Base-by-base conservation (phyloP, 2,797 vertebrate species). In the Lutra lutra region DNA sequence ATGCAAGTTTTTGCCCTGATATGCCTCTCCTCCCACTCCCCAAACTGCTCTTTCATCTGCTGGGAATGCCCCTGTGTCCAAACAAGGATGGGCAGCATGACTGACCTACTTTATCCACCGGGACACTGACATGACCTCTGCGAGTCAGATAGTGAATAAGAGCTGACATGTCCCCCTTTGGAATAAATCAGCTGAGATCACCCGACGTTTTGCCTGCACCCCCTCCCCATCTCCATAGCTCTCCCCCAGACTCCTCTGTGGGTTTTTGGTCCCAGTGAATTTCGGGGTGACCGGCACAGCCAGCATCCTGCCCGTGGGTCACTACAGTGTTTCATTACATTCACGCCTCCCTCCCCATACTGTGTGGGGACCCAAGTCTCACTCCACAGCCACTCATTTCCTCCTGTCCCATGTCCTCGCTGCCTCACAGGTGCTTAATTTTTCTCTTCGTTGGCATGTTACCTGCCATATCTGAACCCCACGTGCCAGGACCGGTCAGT, bases 351-450 rank as follows among this genome's bases (percentile, higher is more conserved):
- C 51, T 43, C 32, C 66, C 43, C 40, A 29, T 23, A 38, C 13
- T 2, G 7, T 6, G 3, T 0, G 7, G 66, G 1, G n/a, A 9
- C 25, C 68, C 5, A 0, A 3, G n/a, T 32, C 27, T 80, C 40
- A 32, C 27, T 12, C 35, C 14, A 4, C 12, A 4, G 66, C 4
- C 14, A 8, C 70, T 35, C 2, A 0, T 64, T 62, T 92, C 35
- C 48, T 35, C 35, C 70, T n/a, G 1, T 23, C 72, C 17, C 4
- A 9, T 38, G n/a, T 48, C 64, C 79, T n/a, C 20, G 1, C 18
- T 12, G 8, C 2, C 23, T 54, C n/a, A 40, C 12, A 21, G 2
- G 29, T 60, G 32, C 62, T 38, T 72, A 27, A 1, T 27, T 75
- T 17, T 54, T 35, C 60, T 40, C 29, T 27, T 32, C 7, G 40